Base-by-base conservation (phyloP, 2,113 vertebrate genomes). In the Ictalurus furcatus region DNA sequence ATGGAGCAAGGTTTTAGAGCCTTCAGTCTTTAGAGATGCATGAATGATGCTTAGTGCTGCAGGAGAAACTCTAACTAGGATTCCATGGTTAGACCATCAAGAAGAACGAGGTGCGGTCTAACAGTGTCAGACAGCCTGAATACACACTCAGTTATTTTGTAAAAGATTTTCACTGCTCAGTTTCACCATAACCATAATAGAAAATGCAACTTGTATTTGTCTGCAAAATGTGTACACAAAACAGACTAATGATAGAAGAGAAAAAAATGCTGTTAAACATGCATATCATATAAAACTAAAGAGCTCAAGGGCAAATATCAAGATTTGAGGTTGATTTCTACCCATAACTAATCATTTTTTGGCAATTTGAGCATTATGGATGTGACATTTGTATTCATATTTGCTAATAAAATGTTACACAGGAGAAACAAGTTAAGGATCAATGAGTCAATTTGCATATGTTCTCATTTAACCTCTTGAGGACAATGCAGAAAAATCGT, bases 111-210 rank as follows among this genome's bases (percentile, higher is more conserved):
- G 86, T 89, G 88, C 84, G 56, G 63, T 87, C 63, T 37, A n/a
- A 40, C 58, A 61, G 82, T 83, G 88, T 91, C 92, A 95, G 94
- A 94, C 94, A 90, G 81, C 63, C 85, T 0, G 6, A 95, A 95
- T 94, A 94, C 94, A 93, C 95, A 93, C 84, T 67, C 11, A 34
- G 25, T n/a, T 23, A 19, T n/a, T 37, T 34, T 71, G 28, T 21
- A 40, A 21, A 76, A 13, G 16, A 21, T 30, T 80, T 28, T 54
- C 21, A 28, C 12, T 16, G 19, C 23, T 83, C 34, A 59, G 79
- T 71, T 81, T 73, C 23, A 76, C 28, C 40, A 56, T 34, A 58
- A 73, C 17, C 19, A 58, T 28, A 48, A 25, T 12, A 6, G 4
- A 48, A 80, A 78, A 78, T 37, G 34, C 34, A 78, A 28, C 23